Base-by-base conservation (phyloP, 2,797 vertebrate genomes). In the Halcyon badia region DNA sequence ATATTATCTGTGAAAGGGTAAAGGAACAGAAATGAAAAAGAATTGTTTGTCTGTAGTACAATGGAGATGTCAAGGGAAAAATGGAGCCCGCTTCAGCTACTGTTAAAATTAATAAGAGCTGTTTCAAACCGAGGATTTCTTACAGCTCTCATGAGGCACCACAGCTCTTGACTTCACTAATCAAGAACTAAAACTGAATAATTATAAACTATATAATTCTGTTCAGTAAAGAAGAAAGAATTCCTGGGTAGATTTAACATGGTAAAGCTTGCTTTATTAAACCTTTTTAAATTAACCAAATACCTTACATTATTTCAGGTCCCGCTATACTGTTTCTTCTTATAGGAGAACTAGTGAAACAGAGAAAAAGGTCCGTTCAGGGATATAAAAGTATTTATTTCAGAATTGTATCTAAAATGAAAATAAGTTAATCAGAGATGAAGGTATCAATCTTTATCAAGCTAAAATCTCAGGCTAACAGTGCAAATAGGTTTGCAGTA, bases 201-300 rank as follows among this genome's bases (percentile, higher is more conserved):
- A 93, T 86, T 73, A 87, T 49, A 19, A 88, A 61, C 19, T 48
- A 4, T 71, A 70, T 75, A 25, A 83, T 87, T 64, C n/a, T 94
- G 17, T 51, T 94, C n/a, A 72, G 61, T 81, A 33, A 81, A 88
- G 46, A 64, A 48, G 37, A 84, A 89, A 54, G 89, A 88, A 81
- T 44, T 92, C 44, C 37, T 48, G 25, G 31, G 31, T 92, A 94
- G 83, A 92, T 83, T 82, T 76, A 83, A 84, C 42, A 37, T 78
- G 31, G 57, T 86, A 82, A 90, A 82, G 76, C 42, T 88, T 82
- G 54, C 65, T 89, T 95, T 75, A 92, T 83, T 92, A 94, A 92
- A 62, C 14, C 46, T 60, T 90, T 95, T 94, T 80, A 61, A 96
- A 92, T 87, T 94, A 95, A 92, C 12, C 31, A 89, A 83, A 60